These are phyloP conservation scores for Cylindroiulus punctatus DNA, from an alignment of 2,888 invertebrate species.

Conservation along the genomic window DNA sequence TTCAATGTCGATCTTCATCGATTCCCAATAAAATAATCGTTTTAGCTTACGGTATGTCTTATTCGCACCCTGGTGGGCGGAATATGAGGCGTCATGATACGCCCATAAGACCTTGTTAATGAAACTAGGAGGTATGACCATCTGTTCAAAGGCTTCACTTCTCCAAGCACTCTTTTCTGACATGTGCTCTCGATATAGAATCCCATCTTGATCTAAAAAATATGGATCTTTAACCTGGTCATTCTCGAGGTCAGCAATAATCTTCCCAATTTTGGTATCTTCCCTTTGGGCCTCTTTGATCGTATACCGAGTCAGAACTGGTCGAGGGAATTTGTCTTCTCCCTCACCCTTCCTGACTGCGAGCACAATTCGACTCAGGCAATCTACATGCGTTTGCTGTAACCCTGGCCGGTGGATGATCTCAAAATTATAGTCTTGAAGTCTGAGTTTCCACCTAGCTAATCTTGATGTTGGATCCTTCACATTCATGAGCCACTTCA, in stretches of 20 bases:
- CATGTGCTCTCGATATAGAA: neutral
- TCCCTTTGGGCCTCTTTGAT: neutral
- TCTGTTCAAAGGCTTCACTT: neutral
- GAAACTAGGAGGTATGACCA: neutral
- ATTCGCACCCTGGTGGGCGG: neutral
- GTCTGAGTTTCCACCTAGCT: neutral
- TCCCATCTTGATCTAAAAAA: neutral
- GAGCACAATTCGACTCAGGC: neutral
- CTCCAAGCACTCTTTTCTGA: neutral
- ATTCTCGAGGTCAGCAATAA: neutral
- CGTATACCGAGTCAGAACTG: neutral
- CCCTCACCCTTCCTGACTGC: neutral
- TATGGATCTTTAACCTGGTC: neutral
- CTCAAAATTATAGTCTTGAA: neutral
- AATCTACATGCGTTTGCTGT: neutral
- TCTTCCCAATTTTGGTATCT: neutral
- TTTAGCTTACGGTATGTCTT: neutral
- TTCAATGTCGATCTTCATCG: neutral
- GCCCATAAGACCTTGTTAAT: neutral
- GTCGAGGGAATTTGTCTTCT: neutral
- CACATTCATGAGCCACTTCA: neutral
- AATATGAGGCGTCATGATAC: neutral
- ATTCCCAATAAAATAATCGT: neutral
- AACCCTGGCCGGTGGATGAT: neutral
- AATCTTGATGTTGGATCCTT: too few species aligned